Percentiles rank a stretch among this genome's conserved stretches.
These are phyloP conservation scores for Microchirus variegatus DNA, from an alignment of 2,797 vertebrate species.

Conservation along the genomic window DNA sequence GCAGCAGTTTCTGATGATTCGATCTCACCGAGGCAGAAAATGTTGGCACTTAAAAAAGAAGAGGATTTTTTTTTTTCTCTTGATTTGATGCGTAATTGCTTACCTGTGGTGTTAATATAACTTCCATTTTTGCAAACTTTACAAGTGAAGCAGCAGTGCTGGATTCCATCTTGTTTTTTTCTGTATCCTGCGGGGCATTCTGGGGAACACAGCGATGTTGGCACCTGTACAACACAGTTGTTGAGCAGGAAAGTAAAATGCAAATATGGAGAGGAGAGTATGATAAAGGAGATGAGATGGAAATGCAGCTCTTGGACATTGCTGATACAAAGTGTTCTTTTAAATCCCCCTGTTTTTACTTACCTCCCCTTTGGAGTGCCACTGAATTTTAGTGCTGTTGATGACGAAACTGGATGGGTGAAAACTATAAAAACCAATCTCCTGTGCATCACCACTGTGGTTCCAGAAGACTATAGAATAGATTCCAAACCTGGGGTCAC, in stretches of 20 bases:
- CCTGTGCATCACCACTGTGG: slow-evolving; percentile 30
- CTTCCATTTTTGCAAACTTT: slow-evolving; percentile 63
- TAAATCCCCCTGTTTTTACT: slow-evolving; percentile 8
- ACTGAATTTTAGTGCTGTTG: slow-evolving; percentile 69
- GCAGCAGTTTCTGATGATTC: too few relatives aligned
- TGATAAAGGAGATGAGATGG: too few relatives aligned
- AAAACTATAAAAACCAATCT: slow-evolving; percentile 74
- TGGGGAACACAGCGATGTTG: slow-evolving; percentile 76
- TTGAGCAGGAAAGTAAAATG: too few relatives aligned
- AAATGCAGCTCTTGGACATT: too few relatives aligned
- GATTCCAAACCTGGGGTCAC: slow-evolving; percentile 70
- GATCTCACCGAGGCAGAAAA: too few relatives aligned
- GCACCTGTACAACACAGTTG: slow-evolving; percentile 57
- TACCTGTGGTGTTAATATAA: slow-evolving; percentile 79
- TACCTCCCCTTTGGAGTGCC: slow-evolving; percentile 73
- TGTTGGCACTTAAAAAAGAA: background rate
- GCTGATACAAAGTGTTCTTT: too few relatives aligned
- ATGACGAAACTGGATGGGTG: slow-evolving; percentile 64
- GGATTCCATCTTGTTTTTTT: slow-evolving; percentile 51
- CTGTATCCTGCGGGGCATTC: slow-evolving; percentile 69
- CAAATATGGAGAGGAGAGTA: too few relatives aligned
- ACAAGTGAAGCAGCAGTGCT: slow-evolving; percentile 84
- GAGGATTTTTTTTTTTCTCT: too few relatives aligned
- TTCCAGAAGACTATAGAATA: slow-evolving; percentile 83
- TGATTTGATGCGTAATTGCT: background rate